These are phyloP conservation scores for Nothoprocta pentlandii DNA, from an alignment of 2,113 vertebrate species.

Conservation along the genomic window DNA sequence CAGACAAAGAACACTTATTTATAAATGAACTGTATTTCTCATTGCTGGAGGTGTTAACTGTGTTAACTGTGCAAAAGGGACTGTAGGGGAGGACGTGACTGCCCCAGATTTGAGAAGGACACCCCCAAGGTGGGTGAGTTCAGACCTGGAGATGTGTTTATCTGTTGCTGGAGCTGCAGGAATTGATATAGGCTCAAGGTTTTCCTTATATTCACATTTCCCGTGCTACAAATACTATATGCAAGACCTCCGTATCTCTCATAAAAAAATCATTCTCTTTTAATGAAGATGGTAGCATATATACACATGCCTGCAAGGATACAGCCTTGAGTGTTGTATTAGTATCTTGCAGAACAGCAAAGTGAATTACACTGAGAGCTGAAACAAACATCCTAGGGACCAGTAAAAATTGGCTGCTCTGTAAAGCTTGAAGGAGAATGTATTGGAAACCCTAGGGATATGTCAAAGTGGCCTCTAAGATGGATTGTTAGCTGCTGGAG, in stretches of 20 bases:
- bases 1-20: neutral
- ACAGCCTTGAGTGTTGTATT: neutral
- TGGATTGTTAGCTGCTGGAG: neutral
- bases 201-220: neutral
- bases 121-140: neutral
- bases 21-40: neutral
- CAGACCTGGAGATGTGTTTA: neutral
- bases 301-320: neutral
- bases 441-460: neutral
- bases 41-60: neutral
- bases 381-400: neutral
- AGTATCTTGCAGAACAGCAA: neutral
- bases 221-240: neutral
- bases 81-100: rapidly evolving
- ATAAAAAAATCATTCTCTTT: neutral
- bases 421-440: neutral
- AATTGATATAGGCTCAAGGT: neutral
- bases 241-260: neutral
- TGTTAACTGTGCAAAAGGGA: neutral
- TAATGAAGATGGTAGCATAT: neutral
- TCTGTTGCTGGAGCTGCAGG: neutral
- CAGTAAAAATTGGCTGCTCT: neutral
- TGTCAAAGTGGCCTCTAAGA: neutral
- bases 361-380: neutral
- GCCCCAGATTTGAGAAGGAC: neutral